phyloP scores from a whole-genome alignment of 2,113 vertebrate species.

The Nyctibius bracteatus region DNA sequence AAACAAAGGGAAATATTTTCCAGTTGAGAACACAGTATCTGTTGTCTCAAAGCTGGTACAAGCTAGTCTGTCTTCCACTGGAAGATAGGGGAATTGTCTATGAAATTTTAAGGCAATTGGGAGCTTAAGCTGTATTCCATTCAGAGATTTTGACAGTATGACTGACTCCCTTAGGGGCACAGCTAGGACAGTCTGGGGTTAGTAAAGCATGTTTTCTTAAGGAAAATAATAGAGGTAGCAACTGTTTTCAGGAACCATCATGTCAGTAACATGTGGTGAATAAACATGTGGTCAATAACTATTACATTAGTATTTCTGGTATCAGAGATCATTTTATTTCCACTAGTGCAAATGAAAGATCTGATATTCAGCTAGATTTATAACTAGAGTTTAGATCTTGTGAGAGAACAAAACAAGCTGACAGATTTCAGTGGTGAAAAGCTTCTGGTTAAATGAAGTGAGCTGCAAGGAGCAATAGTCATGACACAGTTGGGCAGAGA shows the following conservation, averaged over 20 bases:
- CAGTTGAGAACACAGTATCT: neutral
- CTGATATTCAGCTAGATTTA: neutral
- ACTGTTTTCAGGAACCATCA: neutral
- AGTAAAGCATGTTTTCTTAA: neutral
- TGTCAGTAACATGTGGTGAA: neutral
- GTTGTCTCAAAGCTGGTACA: neutral
- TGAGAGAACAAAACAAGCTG: neutral
- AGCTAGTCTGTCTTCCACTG: neutral
- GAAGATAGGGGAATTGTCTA: neutral
- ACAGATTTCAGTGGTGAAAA: slow-evolving; percentile 11
- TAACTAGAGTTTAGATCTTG: neutral
- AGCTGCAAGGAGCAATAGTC: slow-evolving; percentile 32
- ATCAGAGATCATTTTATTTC: neutral
- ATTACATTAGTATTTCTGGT: neutral
- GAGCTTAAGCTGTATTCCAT: neutral
- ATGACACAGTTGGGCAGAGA: slow-evolving; percentile 45
- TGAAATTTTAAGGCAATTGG: neutral
- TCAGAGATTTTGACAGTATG: neutral
- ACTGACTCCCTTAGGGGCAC: neutral
- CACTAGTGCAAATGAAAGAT: neutral
- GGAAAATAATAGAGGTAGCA: neutral
- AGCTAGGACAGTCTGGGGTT: neutral
- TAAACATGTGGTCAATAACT: neutral
- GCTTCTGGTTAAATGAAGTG: slow-evolving; percentile 22
- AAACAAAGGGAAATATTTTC: neutral